Base-by-base conservation (phyloP, 2,888 invertebrate species). In the Heliconius hortense region DNA sequence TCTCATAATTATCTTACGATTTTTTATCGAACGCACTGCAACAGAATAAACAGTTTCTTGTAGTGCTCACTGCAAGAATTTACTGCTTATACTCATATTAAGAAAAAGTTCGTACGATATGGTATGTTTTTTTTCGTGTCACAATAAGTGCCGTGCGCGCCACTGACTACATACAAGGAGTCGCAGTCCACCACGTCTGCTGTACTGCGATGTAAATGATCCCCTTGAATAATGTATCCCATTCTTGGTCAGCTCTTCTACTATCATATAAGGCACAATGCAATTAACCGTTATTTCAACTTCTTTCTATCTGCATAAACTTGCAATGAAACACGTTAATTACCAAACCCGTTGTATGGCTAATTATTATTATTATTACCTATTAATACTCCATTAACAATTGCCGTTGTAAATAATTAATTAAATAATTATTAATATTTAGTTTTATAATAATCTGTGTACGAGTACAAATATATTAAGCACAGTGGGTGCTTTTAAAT, bases 191-290 rank as follows among this genome's bases (percentile, higher is more conserved):
- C 89, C 90, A 86, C 90, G 89, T 90, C 89, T 89, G 86, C 86
- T 82, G 87, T 87, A 81, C 84, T 79, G 87, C 91, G 89, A 93
- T 93, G 93, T 92, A 93, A 93, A 93, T 92, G 93, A 92, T 93
- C 93, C 89, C 89, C 88, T 90, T 91, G 91, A 91, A 92, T 92
- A 92, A 92, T 92, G 91, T 91, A 90, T 91, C 89, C 92, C 93
- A 89, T 92, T 91, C 90, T 86, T 85, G 89, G 90, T 85, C 87
- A 86, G 86, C 87, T 88, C 86, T 86, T 87, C 87, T 87, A 85
- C 88, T 86, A 85, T 86, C 91, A 81, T 91, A 93, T 91, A 93
- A 88, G 93, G 92, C 87, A 87, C 87, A 87, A 85, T 86, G 88
- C 88, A 85, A 87, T 88, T 85, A 86, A 90, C 93, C 90, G 93